phyloP scores from a whole-genome alignment of 2,113 vertebrate genomes.

The Hoplias malabaricus region DNA sequence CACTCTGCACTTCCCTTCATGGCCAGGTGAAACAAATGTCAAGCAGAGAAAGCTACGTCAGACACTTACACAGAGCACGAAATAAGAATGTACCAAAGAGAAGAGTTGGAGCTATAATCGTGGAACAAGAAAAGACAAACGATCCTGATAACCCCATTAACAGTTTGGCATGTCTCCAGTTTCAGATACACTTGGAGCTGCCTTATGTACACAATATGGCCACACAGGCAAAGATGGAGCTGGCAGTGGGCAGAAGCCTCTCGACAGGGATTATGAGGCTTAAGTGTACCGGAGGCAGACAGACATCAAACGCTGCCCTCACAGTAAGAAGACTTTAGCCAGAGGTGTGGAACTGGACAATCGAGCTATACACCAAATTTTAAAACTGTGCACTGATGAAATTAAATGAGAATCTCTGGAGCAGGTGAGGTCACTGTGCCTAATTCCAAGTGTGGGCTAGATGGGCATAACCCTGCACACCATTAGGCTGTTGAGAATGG shows the following conservation, averaged over 20 bases:
- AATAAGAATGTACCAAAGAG: background rate
- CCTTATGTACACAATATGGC: constrained; percentile 58
- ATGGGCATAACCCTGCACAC: too few species aligned
- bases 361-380: too few species aligned
- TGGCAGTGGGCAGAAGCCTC: constrained; percentile 58
- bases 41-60: constrained; percentile 1
- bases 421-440: too few species aligned
- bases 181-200: constrained; percentile 47
- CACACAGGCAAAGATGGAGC: constrained; percentile 68
- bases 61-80: constrained; percentile 1
- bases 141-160: background rate
- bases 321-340: constrained; percentile 57
- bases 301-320: constrained; percentile 65
- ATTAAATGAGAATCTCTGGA: too few species aligned
- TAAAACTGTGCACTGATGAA: too few species aligned
- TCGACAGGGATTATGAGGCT: constrained; percentile 70
- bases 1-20: background rate
- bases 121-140: background rate
- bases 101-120: background rate
- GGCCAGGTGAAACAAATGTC: background rate
- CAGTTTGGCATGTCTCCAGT: constrained; percentile 47
- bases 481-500: background rate
- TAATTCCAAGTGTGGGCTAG: too few species aligned
- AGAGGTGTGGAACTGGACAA: constrained; percentile 2
- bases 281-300: constrained; percentile 75